Evolutionary conservation across 2,888 invertebrate genomes (phyloP).

Genomic region (Druceiella hillmani): DNA sequence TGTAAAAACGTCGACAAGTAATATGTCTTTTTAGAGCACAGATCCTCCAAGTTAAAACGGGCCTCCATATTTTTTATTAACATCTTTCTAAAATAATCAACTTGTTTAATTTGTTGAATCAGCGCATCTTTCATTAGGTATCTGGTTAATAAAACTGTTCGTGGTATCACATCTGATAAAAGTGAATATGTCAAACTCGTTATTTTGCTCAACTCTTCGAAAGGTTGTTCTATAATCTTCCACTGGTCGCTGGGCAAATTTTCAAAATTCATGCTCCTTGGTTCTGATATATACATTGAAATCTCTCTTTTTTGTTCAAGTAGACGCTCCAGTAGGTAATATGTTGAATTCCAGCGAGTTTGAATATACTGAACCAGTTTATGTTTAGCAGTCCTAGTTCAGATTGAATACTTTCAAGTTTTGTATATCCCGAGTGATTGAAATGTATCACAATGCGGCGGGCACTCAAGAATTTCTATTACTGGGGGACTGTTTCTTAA

Average conservation of each 20-base stretch:
- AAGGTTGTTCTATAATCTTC: slow-evolving; percentile 6
- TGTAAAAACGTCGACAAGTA: slow-evolving; percentile 10
- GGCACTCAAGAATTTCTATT: no score
- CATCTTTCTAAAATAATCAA: no score
- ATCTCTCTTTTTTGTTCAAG: no score
- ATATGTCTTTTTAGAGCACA: slow-evolving; percentile 11
- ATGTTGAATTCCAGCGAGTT: slow-evolving; percentile 5
- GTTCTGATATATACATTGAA: no score
- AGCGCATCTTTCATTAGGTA: slow-evolving; percentile 8
- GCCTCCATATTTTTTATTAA: slow-evolving; percentile 10
- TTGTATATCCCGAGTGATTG: no score
- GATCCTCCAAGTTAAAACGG: no score
- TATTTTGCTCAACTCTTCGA: slow-evolving; percentile 8
- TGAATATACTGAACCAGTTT: slow-evolving; percentile 6
- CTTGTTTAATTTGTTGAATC: background rate
- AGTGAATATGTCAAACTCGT: slow-evolving; percentile 8
- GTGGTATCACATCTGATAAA: slow-evolving; percentile 7
- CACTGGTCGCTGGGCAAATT: no score
- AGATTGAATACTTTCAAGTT: no score
- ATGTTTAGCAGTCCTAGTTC: slow-evolving; percentile 6
- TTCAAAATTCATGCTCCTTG: no score
- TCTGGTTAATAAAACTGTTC: slow-evolving; percentile 7
- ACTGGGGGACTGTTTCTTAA: no score
- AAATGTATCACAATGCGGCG: no score
- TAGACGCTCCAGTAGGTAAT: slow-evolving; percentile 8